A percentile compares a stretch with the other conserved stretches of the same genome.
Evolutionary conservation across 2,113 vertebrate species (phyloP).

Genomic region (Rhea pennata): DNA sequence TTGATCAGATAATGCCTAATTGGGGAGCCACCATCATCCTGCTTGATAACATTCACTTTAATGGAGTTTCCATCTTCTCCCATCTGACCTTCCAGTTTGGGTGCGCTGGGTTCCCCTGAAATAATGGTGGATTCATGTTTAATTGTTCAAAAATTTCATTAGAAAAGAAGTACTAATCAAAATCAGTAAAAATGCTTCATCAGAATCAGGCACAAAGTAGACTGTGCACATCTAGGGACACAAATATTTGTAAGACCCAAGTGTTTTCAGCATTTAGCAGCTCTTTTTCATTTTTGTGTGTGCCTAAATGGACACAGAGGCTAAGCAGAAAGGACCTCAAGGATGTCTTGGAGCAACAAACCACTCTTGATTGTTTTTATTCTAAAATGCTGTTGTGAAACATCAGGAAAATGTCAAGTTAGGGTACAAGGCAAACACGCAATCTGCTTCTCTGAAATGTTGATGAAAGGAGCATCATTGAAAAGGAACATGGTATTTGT

Average conservation of each 20-base stretch:
- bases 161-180: neutral
- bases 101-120: conserved; percentile 93
- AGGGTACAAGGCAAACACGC: neutral
- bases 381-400: neutral
- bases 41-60: conserved; percentile 90
- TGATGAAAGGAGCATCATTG: fast-evolving
- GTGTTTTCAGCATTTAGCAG: neutral
- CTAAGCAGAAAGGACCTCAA: neutral
- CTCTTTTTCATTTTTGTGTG: neutral
- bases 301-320: neutral
- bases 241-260: neutral
- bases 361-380: fast-evolving
- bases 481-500: neutral
- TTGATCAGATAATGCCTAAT: conserved; percentile 94
- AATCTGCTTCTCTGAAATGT: neutral
- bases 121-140: conserved; percentile 14
- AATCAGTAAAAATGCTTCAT: neutral
- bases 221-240: fast-evolving
- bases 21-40: conserved; percentile 95
- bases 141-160: neutral
- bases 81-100: conserved; percentile 88
- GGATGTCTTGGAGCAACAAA: neutral
- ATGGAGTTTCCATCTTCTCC: conserved; percentile 91
- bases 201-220: neutral
- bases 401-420: fast-evolving